Evolutionary conservation across 2,113 vertebrate genomes (phyloP), one percentile per base, ranked within the genome.

Genomic region (Pyxicephalus adspersus): DNA sequence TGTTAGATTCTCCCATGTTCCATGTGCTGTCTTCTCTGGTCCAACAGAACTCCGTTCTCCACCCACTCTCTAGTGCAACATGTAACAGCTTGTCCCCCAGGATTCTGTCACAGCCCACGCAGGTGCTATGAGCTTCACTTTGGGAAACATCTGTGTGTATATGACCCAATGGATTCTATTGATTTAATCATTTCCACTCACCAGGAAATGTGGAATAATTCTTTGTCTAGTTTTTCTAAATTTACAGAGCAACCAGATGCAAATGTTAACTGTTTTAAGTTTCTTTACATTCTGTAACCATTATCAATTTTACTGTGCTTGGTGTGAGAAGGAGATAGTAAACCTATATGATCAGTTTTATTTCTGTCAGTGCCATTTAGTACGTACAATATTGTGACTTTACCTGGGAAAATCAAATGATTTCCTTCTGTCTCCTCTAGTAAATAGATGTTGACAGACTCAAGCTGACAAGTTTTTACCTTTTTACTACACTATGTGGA

Each of bases 151-250:
- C 78, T 81, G 78, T 51, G 18, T 20, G 16, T 54, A 25, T 52
- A 34, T 15, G 50, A 64, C 78, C 68, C 78, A 51, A 8, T 55
- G 68, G 78, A 73, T 64, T 17, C 5, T 64, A 64, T 55, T 64
- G 67, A 71, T 64, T 71, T 64, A 72, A 72, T 72, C 51, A 29
- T 72, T 73, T 80, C 78, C 67, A 64, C 31, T 72, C 38, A 51
- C 45, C 67, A 80, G 67, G 68, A 81, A 73, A 64, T 18, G 55
- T 38, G 51, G 15, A 26, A 58, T 58, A 45, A 34, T 57, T 78
- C 58, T 55, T 28, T 7, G 11, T 63, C 22, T 20, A 63, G 38
- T 70, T 64, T 52, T n/a, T n/a, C n/a, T 22, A 23, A n/a, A 78
- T 57, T 18, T n/a, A 66, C 50, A 57, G 45, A 28, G 52, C 29